Conservation (phyloP, 1,140 invertebrate genomes). For the Holcopasites calliopsidis region DNA sequence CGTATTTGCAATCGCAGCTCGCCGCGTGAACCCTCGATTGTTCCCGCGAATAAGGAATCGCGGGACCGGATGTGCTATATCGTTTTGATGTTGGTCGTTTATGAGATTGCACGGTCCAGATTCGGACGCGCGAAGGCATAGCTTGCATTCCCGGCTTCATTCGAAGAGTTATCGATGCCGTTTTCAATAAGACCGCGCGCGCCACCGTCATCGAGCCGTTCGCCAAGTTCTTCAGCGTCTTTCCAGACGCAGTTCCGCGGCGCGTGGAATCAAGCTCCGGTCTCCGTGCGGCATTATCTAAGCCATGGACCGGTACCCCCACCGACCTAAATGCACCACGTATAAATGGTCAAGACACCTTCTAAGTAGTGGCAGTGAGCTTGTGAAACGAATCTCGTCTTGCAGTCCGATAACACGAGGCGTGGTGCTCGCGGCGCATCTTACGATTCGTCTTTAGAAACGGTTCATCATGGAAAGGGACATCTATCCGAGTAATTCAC, state of each 20-base stretch:
- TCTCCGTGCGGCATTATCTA: constrained; percentile 56
- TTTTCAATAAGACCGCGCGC: not conserved
- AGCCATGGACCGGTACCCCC: constrained; percentile 72
- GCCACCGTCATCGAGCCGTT: not conserved
- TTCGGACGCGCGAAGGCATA: no score
- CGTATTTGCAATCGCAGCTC: no score
- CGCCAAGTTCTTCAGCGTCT: not conserved
- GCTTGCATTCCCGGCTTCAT: no score
- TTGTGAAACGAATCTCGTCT: constrained; percentile 60
- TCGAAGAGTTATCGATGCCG: no score
- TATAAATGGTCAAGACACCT: constrained; percentile 79
- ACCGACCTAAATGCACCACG: constrained; percentile 76
- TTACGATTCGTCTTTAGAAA: not conserved
- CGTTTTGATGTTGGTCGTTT: no score
- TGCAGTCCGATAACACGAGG: not conserved
- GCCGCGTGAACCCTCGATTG: no score
- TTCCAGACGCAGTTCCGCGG: not conserved
- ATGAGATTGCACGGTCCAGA: no score
- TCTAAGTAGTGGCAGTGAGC: constrained; percentile 74
- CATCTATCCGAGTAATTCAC: not conserved
- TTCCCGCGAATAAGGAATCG: no score
- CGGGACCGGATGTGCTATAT: no score
- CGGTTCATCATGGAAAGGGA: not conserved
- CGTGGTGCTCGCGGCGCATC: not conserved
- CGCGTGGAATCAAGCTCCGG: constrained; percentile 38